Evolutionary conservation across 2,113 vertebrate species (phyloP).

Genomic region (Oryzias javanicus): DNA sequence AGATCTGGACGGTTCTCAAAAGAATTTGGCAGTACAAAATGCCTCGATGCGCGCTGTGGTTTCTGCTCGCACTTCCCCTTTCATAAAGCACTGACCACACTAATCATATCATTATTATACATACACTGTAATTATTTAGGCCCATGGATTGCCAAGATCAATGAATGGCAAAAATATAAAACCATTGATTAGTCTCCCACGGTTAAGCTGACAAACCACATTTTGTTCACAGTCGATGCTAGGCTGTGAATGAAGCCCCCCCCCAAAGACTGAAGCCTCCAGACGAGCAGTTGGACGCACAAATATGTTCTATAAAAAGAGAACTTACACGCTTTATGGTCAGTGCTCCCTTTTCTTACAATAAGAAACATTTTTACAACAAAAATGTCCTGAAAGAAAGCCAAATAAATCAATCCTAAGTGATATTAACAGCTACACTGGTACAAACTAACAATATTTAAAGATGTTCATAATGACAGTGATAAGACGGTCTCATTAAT

Average conservation of each 20-base stretch:
- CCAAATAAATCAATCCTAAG: too few species aligned
- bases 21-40: slow-evolving; percentile 46
- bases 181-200: slow-evolving; percentile 57
- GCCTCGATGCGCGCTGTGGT: slow-evolving; percentile 44
- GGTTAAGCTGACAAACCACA: slow-evolving; percentile 59
- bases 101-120: slow-evolving; percentile 58
- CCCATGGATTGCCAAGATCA: slow-evolving; percentile 50
- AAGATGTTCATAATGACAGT: too few species aligned
- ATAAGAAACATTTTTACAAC: too few species aligned
- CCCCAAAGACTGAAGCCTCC: slow-evolving; percentile 31
- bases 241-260: slow-evolving; percentile 22
- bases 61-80: slow-evolving; percentile 25
- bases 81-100: slow-evolving; percentile 31
- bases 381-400: too few species aligned
- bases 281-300: slow-evolving; percentile 44
- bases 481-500: too few species aligned
- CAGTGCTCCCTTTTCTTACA: background rate
- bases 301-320: slow-evolving; percentile 44
- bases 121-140: slow-evolving; percentile 37
- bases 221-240: slow-evolving; percentile 47
- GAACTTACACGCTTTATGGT: slow-evolving; percentile 32
- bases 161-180: slow-evolving; percentile 55
- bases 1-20: slow-evolving; percentile 45
- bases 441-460: too few species aligned
- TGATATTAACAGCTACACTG: too few species aligned